phyloP scores from a whole-genome alignment of 2,888 invertebrate species.

The Heteropelma amictum region DNA sequence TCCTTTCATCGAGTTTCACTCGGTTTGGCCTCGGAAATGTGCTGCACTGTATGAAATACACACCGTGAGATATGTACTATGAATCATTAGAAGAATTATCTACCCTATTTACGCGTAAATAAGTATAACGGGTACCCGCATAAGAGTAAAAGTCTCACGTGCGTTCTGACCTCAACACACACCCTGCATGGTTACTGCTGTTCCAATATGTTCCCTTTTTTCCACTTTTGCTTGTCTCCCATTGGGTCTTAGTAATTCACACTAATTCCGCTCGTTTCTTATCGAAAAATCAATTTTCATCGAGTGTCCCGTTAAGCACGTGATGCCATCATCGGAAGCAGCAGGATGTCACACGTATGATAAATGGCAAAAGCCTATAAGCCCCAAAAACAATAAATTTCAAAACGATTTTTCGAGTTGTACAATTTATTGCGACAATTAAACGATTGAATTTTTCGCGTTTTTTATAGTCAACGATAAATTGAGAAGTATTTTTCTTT shows the following conservation, averaged over 20 bases:
- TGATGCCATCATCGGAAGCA: constrained; percentile 59
- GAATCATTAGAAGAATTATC: constrained; percentile 60
- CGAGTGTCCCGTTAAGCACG: constrained; percentile 42
- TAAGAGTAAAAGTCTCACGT: constrained; percentile 42
- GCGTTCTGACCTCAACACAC: constrained; percentile 42
- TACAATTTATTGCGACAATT: not conserved
- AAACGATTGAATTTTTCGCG: no score
- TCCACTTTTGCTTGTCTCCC: constrained; percentile 12
- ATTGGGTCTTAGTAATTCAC: constrained; percentile 63
- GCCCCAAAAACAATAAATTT: not conserved
- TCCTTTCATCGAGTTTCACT: not conserved
- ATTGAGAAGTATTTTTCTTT: no score
- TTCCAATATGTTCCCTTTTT: constrained; percentile 14
- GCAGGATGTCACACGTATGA: constrained; percentile 35
- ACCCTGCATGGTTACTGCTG: constrained; percentile 48
- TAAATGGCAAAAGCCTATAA: not conserved
- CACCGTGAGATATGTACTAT: constrained; percentile 15
- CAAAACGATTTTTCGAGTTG: not conserved
- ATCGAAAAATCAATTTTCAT: constrained; percentile 68
- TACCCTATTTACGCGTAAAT: constrained; percentile 47
- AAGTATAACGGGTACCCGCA: constrained; percentile 54
- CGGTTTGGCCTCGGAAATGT: constrained; percentile 1
- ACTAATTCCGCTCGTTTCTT: constrained; percentile 60
- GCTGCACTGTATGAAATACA: not conserved
- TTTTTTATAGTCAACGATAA: no score